These are phyloP conservation scores for Bellardia bayeri DNA, from an alignment of 2,888 invertebrate genomes.

Conservation along the genomic window DNA sequence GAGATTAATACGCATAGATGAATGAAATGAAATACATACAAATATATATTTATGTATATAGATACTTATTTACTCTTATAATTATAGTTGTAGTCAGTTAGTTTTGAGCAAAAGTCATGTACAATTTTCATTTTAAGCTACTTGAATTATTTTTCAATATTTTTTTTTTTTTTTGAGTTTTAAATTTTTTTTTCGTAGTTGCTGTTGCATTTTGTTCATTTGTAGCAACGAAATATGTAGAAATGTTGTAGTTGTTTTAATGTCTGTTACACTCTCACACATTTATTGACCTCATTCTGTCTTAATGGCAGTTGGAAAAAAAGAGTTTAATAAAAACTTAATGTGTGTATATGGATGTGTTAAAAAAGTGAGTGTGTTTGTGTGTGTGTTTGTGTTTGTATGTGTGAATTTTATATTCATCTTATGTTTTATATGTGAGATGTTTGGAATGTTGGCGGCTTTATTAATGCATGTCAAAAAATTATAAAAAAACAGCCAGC, in stretches of 20 bases:
- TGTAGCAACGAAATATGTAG: constrained; percentile 45
- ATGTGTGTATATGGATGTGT: neutral
- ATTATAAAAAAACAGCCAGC: constrained; percentile 61
- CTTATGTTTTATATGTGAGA: constrained; percentile 44
- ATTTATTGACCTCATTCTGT: constrained; percentile 73
- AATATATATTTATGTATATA: neutral
- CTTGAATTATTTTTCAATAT: constrained; percentile 66
- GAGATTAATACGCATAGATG: constrained; percentile 47
- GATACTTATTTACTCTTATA: neutral
- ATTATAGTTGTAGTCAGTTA: neutral
- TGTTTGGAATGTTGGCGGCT: constrained; percentile 73
- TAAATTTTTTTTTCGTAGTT: constrained; percentile 26
- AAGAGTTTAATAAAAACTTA: constrained; percentile 23
- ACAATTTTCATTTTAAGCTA: constrained; percentile 53
- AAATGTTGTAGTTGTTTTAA: constrained; percentile 53
- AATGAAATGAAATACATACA: constrained; percentile 13
- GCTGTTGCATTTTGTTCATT: constrained; percentile 30
- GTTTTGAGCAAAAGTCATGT: constrained; percentile 55
- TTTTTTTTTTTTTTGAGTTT: neutral
- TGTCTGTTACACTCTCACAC: constrained; percentile 60
- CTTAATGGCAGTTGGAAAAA: constrained; percentile 63
- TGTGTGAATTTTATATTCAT: constrained; percentile 62
- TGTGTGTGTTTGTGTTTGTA: neutral
- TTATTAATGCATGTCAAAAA: constrained; percentile 73
- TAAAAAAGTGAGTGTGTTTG: neutral